Percentiles rank a stretch among this genome's conserved stretches.
phyloP scores from a whole-genome alignment of 2,113 vertebrate genomes.

The Rhombomys opimus region DNA sequence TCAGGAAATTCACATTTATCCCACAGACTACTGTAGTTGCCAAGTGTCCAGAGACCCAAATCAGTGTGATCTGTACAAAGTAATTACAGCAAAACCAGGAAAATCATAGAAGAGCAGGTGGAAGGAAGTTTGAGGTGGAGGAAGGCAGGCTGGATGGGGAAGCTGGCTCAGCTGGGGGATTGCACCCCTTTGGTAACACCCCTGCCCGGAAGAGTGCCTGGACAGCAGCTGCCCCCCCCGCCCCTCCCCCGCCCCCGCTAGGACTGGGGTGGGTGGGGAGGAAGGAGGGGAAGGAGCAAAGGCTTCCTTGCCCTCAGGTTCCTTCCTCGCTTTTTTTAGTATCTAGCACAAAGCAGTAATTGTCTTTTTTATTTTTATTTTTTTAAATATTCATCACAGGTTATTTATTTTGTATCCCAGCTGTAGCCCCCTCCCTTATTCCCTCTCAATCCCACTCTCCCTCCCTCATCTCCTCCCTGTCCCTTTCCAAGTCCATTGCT shows the following conservation, averaged over 20 bases:
- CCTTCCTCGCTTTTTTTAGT: not conserved
- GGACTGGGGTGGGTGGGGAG: too few species aligned
- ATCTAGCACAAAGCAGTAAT: not conserved
- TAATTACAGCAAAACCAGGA: slow-evolving; percentile 26
- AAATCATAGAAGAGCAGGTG: not conserved
- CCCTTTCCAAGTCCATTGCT: too few species aligned
- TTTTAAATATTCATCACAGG: too few species aligned
- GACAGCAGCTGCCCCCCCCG: too few species aligned
- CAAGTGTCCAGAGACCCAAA: not conserved
- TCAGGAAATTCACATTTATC: not conserved
- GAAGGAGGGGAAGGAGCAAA: not conserved
- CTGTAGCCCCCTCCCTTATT: too few species aligned
- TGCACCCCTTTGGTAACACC: not conserved
- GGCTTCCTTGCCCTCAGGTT: not conserved
- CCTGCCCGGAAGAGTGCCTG: not conserved
- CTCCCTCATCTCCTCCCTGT: too few species aligned
- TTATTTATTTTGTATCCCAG: too few species aligned
- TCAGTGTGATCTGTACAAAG: not conserved
- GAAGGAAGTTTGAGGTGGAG: not conserved
- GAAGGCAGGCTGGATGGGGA: not conserved
- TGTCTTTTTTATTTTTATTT: too few species aligned
- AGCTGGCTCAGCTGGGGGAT: not conserved
- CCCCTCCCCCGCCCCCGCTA: too few species aligned
- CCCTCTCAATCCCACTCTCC: too few species aligned
- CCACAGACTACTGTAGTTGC: not conserved